These are phyloP conservation scores for Loxodonta africana DNA, from an alignment of 2,113 vertebrate species.

Conservation along the genomic window DNA sequence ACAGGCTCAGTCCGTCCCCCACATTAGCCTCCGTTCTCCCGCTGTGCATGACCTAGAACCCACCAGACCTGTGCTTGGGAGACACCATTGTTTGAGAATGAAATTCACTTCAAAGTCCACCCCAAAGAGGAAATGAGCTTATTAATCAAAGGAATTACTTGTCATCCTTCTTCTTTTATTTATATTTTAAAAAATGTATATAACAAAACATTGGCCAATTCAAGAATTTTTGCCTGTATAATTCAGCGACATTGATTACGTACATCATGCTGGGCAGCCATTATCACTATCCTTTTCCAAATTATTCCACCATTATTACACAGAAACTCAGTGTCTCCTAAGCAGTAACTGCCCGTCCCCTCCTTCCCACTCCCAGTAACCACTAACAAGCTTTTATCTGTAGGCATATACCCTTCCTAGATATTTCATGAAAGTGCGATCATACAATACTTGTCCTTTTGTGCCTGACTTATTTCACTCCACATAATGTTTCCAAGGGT, in stretches of 20 bases:
- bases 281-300: background rate
- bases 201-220: background rate
- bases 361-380: background rate
- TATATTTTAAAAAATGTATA: background rate
- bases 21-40: accelerated
- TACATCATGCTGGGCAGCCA: background rate
- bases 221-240: background rate
- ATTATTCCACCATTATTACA: background rate
- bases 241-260: background rate
- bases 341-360: background rate
- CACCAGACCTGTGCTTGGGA: background rate
- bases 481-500: no score
- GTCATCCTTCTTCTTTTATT: background rate
- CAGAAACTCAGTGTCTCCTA: background rate
- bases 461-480: no score
- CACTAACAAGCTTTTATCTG: background rate
- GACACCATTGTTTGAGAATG: background rate
- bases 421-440: background rate
- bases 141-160: accelerated
- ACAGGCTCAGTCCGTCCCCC: background rate
- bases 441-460: background rate
- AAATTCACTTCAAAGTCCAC: background rate
- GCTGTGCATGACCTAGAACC: accelerated
- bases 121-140: background rate
- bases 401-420: background rate